A percentile compares a stretch with the other conserved stretches of the same genome.
Conservation (phyloP, 1,140 invertebrate genomes). For the Papilio machaon region DNA sequence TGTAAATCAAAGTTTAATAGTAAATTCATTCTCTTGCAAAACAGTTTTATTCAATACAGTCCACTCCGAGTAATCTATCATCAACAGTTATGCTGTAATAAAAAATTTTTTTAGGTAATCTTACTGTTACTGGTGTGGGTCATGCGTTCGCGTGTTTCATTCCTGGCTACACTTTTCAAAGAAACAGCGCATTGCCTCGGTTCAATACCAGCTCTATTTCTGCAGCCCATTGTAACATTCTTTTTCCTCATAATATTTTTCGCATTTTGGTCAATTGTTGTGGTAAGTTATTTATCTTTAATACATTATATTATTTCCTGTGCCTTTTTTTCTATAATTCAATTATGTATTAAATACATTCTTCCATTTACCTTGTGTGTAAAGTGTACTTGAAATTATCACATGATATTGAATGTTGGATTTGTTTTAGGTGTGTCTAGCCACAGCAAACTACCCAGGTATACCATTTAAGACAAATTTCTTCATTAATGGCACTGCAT, state of each 20-base stretch:
- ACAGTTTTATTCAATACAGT: no score
- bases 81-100: background rate
- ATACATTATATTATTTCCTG: no score
- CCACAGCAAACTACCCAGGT: conserved; percentile 82
- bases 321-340: background rate
- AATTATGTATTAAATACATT: background rate
- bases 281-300: conserved; percentile 83
- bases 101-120: conserved; percentile 85
- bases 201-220: conserved; percentile 91
- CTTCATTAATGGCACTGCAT: conserved; percentile 62
- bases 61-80: no score
- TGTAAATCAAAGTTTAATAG: no score
- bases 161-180: conserved; percentile 91
- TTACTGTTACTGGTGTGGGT: conserved; percentile 90
- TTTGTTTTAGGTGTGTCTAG: conserved; percentile 78
- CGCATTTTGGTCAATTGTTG: conserved; percentile 91
- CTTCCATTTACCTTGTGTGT: background rate
- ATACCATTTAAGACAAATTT: conserved; percentile 70
- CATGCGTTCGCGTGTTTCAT: conserved; percentile 90
- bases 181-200: conserved; percentile 94
- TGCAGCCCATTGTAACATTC: conserved; percentile 95
- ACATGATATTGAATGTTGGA: background rate
- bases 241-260: conserved; percentile 90
- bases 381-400: background rate
- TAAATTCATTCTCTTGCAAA: no score